Conservation (phyloP, 2,797 vertebrate genomes). For the Sebastes nivosus region DNA sequence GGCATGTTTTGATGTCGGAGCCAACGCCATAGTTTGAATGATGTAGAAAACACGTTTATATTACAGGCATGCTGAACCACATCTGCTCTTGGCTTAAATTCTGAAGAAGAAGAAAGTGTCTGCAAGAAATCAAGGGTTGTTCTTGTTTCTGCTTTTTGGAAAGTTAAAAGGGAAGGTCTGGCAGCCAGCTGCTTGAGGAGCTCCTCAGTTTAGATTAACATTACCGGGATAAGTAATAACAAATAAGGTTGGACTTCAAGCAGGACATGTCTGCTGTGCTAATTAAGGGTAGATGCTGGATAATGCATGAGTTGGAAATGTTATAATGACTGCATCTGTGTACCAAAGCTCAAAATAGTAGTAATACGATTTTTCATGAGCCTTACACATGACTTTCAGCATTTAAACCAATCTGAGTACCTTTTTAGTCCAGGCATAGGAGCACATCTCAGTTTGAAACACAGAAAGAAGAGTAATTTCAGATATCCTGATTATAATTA, state of each 20-base stretch:
- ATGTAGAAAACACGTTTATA: slow-evolving; percentile 2
- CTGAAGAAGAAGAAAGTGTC: background rate
- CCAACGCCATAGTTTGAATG: slow-evolving; percentile 12
- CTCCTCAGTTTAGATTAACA: background rate
- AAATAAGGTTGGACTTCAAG: slow-evolving; percentile 19
- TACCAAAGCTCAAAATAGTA: background rate
- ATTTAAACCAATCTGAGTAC: background rate
- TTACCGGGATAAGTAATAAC: background rate
- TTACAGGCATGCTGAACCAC: slow-evolving; percentile 11
- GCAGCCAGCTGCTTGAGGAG: background rate
- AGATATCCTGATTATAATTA: background rate
- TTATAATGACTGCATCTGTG: background rate
- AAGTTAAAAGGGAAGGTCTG: slow-evolving; percentile 11
- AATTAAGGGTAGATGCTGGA: slow-evolving; percentile 9
- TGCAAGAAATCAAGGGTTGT: background rate
- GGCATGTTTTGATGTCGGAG: slow-evolving; percentile 19
- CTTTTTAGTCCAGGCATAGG: background rate
- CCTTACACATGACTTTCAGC: background rate
- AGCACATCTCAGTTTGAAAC: background rate
- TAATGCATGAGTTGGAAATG: slow-evolving; percentile 5
- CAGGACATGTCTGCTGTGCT: background rate
- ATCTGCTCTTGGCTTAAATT: slow-evolving; percentile 16
- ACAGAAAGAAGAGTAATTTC: background rate
- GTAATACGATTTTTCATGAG: background rate
- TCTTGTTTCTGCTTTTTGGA: slow-evolving; percentile 5